Evolutionary conservation across 2,888 invertebrate genomes (phyloP).

Genomic region (Amphipyra berbera): DNA sequence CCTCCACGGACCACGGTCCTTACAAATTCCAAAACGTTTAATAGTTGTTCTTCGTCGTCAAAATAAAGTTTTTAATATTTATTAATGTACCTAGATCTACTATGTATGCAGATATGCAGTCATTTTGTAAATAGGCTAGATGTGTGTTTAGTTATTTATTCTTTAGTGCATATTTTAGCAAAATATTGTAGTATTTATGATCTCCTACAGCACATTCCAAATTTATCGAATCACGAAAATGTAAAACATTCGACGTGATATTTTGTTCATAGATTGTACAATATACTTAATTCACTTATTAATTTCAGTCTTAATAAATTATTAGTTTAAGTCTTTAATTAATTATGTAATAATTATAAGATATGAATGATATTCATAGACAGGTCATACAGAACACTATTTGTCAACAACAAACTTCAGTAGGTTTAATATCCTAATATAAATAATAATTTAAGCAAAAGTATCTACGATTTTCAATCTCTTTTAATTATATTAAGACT

Average conservation of each 20-base stretch:
- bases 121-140: conserved; percentile 41
- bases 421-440: no score
- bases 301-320: not conserved
- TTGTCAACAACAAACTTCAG: no score
- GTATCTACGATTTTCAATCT: no score
- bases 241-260: conserved; percentile 73
- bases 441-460: no score
- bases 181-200: conserved; percentile 69
- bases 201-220: conserved; percentile 88
- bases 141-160: conserved; percentile 42
- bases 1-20: not conserved
- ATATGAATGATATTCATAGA: conserved; percentile 9
- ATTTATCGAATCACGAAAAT: conserved; percentile 64
- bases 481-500: no score
- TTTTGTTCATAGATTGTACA: conserved; percentile 27
- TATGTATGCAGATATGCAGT: not conserved
- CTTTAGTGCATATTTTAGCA: conserved; percentile 22
- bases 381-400: no score
- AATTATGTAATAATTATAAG: conserved; percentile 9
- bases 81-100: no score
- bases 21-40: not conserved
- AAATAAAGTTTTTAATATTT: no score
- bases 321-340: not conserved
- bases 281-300: conserved; percentile 14
- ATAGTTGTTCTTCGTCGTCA: no score